Evolutionary conservation across 2,888 invertebrate genomes (phyloP), one percentile per base, ranked within the genome.

Genomic region (Polyploca ridens): DNA sequence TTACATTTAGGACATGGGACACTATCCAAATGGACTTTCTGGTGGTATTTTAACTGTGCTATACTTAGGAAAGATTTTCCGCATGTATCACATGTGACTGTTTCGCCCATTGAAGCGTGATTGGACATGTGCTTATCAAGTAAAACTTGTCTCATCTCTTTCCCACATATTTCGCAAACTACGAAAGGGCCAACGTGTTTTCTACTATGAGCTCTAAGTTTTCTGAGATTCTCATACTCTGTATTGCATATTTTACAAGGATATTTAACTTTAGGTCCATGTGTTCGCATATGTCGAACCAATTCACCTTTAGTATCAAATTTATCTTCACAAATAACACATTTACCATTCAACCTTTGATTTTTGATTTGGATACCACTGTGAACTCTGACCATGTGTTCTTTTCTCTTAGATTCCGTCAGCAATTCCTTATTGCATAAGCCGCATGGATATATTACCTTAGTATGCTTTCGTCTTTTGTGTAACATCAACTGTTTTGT

Each of bases 341-440:
- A 65, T 46, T 62, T 62, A 4, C 27, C 27, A 8, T 61, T 61
- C 27, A 44, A 14, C 0, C 0, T 10, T 19, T 0, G 54, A n/a
- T 54, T 54, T 10, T 54, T 54, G 41, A 65, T 16, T 49, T 87
- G 84, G 19, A 86, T 76, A 5, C 83, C 83, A 13, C 77, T 84
- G 19, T 88, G 88, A 0, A 83, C 77, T 66, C 77, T 83, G 0
- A 79, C 79, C 44, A 78, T 81, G 59, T 88, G 88, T 41, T 86
- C 85, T 66, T 84, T 76, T 4, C 87, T 62, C 54, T 81, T 70
- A 5, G 69, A 62, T 44, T 74, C 73, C 19, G 76, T 73, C 14
- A 82, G 68, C 58, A 83, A 88, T 63, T 79, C 83, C 66, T 79
- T 82, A 5, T 82, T 82, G 59, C 88, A 89, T 14, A 85, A 68